Conservation (phyloP, 2,797 vertebrate genomes). For the Gambelia wislizenii region DNA sequence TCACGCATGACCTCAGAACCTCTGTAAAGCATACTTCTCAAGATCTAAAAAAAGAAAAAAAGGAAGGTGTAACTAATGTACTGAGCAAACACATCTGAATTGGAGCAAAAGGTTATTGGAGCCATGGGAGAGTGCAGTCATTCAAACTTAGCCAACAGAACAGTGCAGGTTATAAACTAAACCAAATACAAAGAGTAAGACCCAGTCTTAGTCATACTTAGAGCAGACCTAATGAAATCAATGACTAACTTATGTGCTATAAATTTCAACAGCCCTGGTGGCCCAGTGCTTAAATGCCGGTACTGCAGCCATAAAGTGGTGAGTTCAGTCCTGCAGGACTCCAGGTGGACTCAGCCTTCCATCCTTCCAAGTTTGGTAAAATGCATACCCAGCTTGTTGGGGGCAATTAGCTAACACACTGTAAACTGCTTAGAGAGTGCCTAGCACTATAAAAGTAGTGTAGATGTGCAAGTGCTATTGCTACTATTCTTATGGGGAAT, state of each 20-base stretch:
- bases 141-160: neutral
- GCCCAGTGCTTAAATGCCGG: too few relatives aligned
- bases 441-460: too few relatives aligned
- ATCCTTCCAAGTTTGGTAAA: too few relatives aligned
- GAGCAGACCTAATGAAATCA: neutral
- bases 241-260: neutral
- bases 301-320: too few relatives aligned
- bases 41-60: constrained; percentile 82
- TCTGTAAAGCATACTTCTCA: constrained; percentile 98
- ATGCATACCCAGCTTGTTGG: too few relatives aligned
- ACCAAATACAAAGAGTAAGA: neutral
- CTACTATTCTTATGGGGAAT: too few relatives aligned
- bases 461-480: too few relatives aligned
- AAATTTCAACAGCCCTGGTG: neutral
- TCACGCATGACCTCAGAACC: constrained; percentile 99
- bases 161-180: neutral
- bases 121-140: too few relatives aligned
- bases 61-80: neutral
- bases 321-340: too few relatives aligned
- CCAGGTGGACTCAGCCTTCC: too few relatives aligned
- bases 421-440: too few relatives aligned
- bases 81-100: neutral
- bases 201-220: neutral
- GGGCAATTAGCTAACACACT: too few relatives aligned
- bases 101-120: neutral